A percentile compares a stretch with the other conserved stretches of the same genome.
These are phyloP conservation scores for Galleria mellonella DNA, from an alignment of 1,140 invertebrate genomes.

Conservation along the genomic window DNA sequence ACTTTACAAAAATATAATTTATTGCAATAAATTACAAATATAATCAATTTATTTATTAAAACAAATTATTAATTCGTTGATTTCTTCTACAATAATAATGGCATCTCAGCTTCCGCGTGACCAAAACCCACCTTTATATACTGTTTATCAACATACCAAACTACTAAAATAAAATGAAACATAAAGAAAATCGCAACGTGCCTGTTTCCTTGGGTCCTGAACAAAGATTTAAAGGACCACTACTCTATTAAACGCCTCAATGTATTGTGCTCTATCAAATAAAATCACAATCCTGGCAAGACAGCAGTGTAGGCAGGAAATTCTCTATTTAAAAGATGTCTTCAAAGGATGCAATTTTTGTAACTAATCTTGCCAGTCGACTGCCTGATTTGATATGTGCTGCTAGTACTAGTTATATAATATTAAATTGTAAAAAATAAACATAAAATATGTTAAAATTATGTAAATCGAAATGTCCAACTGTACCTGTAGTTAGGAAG, in stretches of 20 bases:
- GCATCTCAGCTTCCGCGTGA: no score
- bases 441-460: slow-evolving; percentile 22
- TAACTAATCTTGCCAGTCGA: slow-evolving; percentile 6
- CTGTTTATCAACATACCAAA: neutral
- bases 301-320: slow-evolving; percentile 7
- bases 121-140: neutral
- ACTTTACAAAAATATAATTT: no score
- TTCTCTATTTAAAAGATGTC: slow-evolving; percentile 6
- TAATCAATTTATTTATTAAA: no score
- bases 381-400: neutral
- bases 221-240: neutral
- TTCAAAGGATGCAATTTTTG: slow-evolving; percentile 7
- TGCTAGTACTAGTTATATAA: neutral
- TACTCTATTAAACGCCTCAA: neutral
- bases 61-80: no score
- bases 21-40: no score
- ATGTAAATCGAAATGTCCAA: slow-evolving; percentile 16
- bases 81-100: no score
- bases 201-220: neutral
- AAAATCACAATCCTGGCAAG: neutral
- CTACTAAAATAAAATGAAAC: no score
- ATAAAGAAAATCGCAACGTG: neutral
- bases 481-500: slow-evolving; percentile 26
- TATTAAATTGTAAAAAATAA: neutral
- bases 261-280: neutral